Evolutionary conservation across 1,140 invertebrate species (phyloP).

Genomic region (Phthorimaea operculella): DNA sequence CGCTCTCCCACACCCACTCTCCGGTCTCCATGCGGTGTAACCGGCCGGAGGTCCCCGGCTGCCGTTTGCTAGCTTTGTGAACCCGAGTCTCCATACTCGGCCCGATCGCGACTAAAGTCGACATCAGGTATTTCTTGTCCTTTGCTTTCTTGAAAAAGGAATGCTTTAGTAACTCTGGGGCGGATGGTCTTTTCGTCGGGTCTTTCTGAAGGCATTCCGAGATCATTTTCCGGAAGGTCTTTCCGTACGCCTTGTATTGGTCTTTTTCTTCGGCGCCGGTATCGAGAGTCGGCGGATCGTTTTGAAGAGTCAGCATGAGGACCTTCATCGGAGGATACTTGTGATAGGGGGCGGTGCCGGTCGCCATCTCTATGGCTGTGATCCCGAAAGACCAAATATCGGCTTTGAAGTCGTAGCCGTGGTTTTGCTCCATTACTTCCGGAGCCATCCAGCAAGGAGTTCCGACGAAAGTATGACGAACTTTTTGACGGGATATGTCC

Average conservation of each 20-base stretch:
- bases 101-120: conserved; percentile 87
- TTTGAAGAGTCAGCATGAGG: conserved; percentile 97
- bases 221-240: conserved; percentile 97
- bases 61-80: conserved; percentile 86
- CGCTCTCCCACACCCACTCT: conserved; percentile 98
- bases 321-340: conserved; percentile 99
- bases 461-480: conserved; percentile 97
- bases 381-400: conserved; percentile 99
- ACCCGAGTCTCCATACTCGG: conserved; percentile 89
- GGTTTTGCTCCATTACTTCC: conserved; percentile 99
- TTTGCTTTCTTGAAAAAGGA: conserved; percentile 99
- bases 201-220: conserved; percentile 97
- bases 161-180: conserved; percentile 97
- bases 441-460: conserved; percentile 99
- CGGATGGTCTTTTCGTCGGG: conserved; percentile 93
- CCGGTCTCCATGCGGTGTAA: conserved; percentile 95
- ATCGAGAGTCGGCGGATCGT: conserved; percentile 97
- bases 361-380: conserved; percentile 99
- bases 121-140: conserved; percentile 94
- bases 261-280: conserved; percentile 92
- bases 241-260: conserved; percentile 98
- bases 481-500: conserved; percentile 93
- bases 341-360: conserved; percentile 98
- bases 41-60: conserved; percentile 91
- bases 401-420: conserved; percentile 99